Conservation (phyloP, 2,113 vertebrate genomes). For the Percina caprodes region DNA sequence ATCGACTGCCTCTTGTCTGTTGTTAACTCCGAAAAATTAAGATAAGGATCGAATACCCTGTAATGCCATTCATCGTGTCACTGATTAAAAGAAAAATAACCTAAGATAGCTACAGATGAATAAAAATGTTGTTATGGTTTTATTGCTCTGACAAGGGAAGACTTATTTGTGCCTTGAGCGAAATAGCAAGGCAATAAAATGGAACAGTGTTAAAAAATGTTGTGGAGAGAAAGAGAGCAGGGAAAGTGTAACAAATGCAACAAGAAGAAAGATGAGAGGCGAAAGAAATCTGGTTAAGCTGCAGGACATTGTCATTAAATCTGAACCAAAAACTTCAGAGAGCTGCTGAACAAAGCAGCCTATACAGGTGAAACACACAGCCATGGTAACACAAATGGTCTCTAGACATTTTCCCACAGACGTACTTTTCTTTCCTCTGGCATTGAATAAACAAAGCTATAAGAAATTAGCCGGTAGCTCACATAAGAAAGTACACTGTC, state of each 20-base stretch:
- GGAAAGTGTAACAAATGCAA: slow-evolving; percentile 31
- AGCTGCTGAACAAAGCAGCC: slow-evolving; percentile 24
- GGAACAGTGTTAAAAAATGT: background rate
- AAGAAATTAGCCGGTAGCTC: slow-evolving; percentile 55
- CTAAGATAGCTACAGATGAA: slow-evolving; percentile 4
- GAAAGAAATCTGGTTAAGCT: slow-evolving; percentile 35
- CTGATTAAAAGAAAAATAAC: slow-evolving; percentile 28
- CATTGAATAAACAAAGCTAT: slow-evolving; percentile 33
- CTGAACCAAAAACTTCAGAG: slow-evolving; percentile 1
- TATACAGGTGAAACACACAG: slow-evolving; percentile 38
- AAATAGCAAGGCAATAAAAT: slow-evolving; percentile 29
- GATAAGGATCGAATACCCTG: slow-evolving; percentile 5
- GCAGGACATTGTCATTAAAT: slow-evolving; percentile 65
- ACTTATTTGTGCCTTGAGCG: slow-evolving; percentile 28
- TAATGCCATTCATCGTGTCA: slow-evolving; percentile 13
- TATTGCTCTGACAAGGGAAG: slow-evolving; percentile 26
- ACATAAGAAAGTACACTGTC: slow-evolving; percentile 27
- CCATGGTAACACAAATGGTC: slow-evolving; percentile 52
- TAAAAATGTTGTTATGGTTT: slow-evolving; percentile 15
- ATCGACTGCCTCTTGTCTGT: slow-evolving; percentile 34
- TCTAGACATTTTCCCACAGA: slow-evolving; percentile 32
- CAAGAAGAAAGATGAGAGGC: slow-evolving; percentile 31
- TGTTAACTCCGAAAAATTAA: slow-evolving; percentile 33
- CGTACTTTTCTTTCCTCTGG: slow-evolving; percentile 17
- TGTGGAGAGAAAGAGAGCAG: slow-evolving; percentile 8